These are phyloP conservation scores for Cichladusa arquata DNA, from an alignment of 2,113 vertebrate species.

Conservation along the genomic window DNA sequence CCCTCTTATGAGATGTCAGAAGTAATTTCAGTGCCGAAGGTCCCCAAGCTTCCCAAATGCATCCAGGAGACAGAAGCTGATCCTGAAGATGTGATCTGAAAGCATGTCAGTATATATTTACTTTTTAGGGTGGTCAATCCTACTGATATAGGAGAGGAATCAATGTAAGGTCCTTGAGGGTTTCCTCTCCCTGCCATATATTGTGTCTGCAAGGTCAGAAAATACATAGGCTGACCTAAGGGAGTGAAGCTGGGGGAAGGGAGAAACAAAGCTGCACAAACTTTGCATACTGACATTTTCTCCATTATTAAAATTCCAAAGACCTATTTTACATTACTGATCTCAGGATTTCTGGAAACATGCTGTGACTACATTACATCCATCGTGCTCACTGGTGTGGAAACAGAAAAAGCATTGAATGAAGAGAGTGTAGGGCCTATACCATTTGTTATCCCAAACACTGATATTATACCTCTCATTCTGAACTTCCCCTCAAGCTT, in stretches of 20 bases:
- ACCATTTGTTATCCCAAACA: constrained; percentile 40
- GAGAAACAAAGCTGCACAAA: not conserved
- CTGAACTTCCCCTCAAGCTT: constrained; percentile 21
- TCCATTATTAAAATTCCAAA: constrained; percentile 63
- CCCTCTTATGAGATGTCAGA: not conserved
- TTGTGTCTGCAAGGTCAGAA: not conserved
- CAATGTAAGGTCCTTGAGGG: not conserved
- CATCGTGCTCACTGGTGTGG: constrained; percentile 44
- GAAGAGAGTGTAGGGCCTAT: constrained; percentile 1
- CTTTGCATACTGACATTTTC: constrained; percentile 49
- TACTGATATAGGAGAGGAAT: not conserved
- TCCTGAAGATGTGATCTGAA: not conserved
- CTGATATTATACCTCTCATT: constrained; percentile 33
- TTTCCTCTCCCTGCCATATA: not conserved
- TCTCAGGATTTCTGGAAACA: constrained; percentile 61
- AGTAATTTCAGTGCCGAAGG: not conserved
- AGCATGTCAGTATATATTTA: not conserved
- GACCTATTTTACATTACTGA: constrained; percentile 61
- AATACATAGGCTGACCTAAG: not conserved
- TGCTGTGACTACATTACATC: constrained; percentile 65
- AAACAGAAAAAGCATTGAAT: constrained; percentile 57
- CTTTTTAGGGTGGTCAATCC: not conserved
- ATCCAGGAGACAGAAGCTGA: not conserved
- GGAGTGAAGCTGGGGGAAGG: not conserved
- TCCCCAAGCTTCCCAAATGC: not conserved